These are phyloP conservation scores for Euleptes europaea DNA, from an alignment of 2,113 vertebrate genomes.

Conservation along the genomic window DNA sequence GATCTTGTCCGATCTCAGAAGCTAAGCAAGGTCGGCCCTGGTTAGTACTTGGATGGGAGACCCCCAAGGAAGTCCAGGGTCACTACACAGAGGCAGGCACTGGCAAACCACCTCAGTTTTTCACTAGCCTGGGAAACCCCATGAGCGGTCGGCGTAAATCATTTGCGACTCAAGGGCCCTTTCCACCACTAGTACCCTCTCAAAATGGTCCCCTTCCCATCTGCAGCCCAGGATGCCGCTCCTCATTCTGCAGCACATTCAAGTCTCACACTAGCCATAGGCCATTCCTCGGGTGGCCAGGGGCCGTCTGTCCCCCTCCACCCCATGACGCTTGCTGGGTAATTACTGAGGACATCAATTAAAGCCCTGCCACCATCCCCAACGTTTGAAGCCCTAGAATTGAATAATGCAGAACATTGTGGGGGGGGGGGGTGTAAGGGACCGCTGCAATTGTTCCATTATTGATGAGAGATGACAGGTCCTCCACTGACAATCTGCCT, in stretches of 20 bases:
- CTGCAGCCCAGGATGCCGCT: too few relatives aligned
- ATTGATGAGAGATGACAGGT: constrained; percentile 78
- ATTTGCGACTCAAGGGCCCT: too few relatives aligned
- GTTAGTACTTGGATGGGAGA: too few relatives aligned
- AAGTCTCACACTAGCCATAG: background rate
- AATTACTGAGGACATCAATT: constrained; percentile 47
- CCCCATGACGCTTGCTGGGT: background rate
- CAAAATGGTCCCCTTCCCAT: too few relatives aligned
- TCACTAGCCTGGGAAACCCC: too few relatives aligned
- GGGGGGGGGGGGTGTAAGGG: constrained; percentile 15
- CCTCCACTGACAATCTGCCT: constrained; percentile 71
- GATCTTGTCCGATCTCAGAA: too few relatives aligned
- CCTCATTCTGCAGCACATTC: background rate
- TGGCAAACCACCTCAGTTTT: too few relatives aligned
- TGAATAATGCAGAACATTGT: constrained; percentile 80
- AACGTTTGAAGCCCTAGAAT: constrained; percentile 55
- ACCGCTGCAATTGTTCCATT: constrained; percentile 70
- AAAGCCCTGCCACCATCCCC: background rate
- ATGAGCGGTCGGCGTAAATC: too few relatives aligned
- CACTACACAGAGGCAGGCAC: too few relatives aligned
- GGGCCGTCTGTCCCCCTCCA: background rate
- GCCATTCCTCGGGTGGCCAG: background rate
- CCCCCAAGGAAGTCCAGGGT: too few relatives aligned
- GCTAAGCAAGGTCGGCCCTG: too few relatives aligned
- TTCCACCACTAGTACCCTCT: too few relatives aligned